These are phyloP conservation scores for Trissonchulus latispiculum DNA, from an alignment of 2,888 invertebrate species.

Conservation along the genomic window DNA sequence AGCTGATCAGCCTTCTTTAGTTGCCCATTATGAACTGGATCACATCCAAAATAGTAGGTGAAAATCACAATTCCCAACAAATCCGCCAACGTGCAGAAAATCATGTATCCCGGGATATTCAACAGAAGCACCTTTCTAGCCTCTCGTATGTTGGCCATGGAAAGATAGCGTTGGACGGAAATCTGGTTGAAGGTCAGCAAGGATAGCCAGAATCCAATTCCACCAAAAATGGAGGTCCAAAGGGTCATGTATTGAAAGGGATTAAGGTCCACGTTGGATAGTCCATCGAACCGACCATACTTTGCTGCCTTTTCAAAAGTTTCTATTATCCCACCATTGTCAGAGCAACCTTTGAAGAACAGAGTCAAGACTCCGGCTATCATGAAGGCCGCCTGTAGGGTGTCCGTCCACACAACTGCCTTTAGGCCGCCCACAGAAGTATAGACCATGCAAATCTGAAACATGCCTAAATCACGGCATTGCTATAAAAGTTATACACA, in stretches of 20 bases:
- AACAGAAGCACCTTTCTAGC: slow-evolving; percentile 6
- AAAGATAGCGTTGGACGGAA: neutral
- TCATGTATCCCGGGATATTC: slow-evolving; percentile 16
- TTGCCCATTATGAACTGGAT: slow-evolving; percentile 32
- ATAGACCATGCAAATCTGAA: slow-evolving; percentile 28
- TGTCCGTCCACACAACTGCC: slow-evolving; percentile 32
- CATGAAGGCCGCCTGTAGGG: slow-evolving; percentile 29
- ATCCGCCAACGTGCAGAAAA: slow-evolving; percentile 34
- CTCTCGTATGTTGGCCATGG: neutral
- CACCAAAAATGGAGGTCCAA: neutral
- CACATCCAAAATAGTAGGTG: slow-evolving; percentile 37
- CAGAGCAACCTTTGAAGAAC: slow-evolving; percentile 3
- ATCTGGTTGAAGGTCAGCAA: slow-evolving; percentile 5
- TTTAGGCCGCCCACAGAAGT: slow-evolving; percentile 31
- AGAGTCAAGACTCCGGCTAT: slow-evolving; percentile 20
- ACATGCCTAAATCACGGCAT: slow-evolving; percentile 40
- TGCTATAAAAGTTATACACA: no score
- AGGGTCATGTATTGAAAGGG: slow-evolving; percentile 13
- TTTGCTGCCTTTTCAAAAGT: neutral
- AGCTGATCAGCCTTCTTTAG: slow-evolving; percentile 28
- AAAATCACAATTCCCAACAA: slow-evolving; percentile 35
- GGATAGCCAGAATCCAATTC: slow-evolving; percentile 14
- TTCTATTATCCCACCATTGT: neutral
- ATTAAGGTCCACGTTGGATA: slow-evolving; percentile 12
- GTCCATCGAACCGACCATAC: neutral